Evolutionary conservation across 2,888 invertebrate species (phyloP).

Genomic region (Neocrepidodera transversa): DNA sequence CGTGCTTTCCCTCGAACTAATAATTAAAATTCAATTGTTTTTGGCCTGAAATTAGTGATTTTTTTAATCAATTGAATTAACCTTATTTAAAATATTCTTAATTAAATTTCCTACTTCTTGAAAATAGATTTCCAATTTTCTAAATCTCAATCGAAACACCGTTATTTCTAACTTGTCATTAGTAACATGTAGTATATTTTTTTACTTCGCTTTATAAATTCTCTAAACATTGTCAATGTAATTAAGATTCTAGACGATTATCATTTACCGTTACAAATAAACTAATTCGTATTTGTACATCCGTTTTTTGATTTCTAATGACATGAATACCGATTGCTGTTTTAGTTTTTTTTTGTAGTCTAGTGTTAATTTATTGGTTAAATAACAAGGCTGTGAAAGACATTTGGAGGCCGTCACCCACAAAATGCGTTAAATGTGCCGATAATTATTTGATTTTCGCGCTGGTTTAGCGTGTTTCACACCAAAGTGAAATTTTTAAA

Average conservation of each 20-base stretch:
- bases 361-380: slow-evolving; percentile 2
- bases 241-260: slow-evolving; percentile 24
- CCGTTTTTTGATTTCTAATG: slow-evolving; percentile 28
- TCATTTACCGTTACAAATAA: slow-evolving; percentile 31
- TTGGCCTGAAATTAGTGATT: no score
- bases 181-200: no score
- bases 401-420: background rate
- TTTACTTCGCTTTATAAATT: background rate
- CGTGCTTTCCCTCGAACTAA: no score
- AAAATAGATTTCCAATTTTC: no score
- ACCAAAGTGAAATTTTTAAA: background rate
- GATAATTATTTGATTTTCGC: background rate
- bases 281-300: slow-evolving; percentile 34
- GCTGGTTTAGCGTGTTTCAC: background rate
- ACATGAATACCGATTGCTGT: slow-evolving; percentile 25
- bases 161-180: no score
- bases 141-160: no score
- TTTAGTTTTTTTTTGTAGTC: slow-evolving; percentile 5
- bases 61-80: no score
- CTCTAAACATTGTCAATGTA: background rate
- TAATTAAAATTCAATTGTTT: no score
- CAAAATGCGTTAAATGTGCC: background rate
- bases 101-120: no score
- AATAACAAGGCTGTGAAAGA: background rate
- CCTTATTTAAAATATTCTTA: no score